Evolutionary conservation across 2,888 invertebrate species (phyloP), one percentile per base, ranked within the genome.

Genomic region (Papilio elwesi): DNA sequence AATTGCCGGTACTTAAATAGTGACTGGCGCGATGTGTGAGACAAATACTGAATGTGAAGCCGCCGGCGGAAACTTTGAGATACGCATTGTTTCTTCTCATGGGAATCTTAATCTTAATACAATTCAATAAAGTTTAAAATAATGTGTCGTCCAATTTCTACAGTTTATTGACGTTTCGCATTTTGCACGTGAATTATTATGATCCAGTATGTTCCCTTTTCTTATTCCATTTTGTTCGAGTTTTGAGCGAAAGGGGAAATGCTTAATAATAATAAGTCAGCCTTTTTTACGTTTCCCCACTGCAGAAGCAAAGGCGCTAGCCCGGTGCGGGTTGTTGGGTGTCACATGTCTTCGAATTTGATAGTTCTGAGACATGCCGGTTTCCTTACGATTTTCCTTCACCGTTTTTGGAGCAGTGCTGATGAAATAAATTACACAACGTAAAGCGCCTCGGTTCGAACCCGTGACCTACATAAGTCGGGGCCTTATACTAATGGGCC

Each of bases 1-100:
- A 85, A 85, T 87, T 86, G 85, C 82, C 80, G 82, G 84, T 85
- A 84, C 84, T 84, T 85, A 84, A 80, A 81, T 79, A 83, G 80
- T 80, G 82, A 83, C 82, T 83, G 83, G 80, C 78, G 81, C 77
- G 81, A 84, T 80, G 83, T 83, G 83, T 82, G 85, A 85, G 83
- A 82, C 83, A 84, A 85, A 85, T 83, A 85, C 83, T 71, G 80
- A 84, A 84, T 82, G 83, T 84, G 82, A 83, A 82, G 81, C 79
- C 78, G 80, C 76, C 76, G 73, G 71, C 76, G 69, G 74, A 75
- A 82, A 80, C 76, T 82, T 80, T 78, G 78, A 72, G 75, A 78
- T 76, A 78, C 74, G 68, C 55, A 55, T 11, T 53, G 53, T 62
- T 26, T 43, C 49, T 74, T 49, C 65, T 47, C 73, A 16, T 67